phyloP scores from a whole-genome alignment of 2,113 vertebrate species.

The Oreamnos americanus region DNA sequence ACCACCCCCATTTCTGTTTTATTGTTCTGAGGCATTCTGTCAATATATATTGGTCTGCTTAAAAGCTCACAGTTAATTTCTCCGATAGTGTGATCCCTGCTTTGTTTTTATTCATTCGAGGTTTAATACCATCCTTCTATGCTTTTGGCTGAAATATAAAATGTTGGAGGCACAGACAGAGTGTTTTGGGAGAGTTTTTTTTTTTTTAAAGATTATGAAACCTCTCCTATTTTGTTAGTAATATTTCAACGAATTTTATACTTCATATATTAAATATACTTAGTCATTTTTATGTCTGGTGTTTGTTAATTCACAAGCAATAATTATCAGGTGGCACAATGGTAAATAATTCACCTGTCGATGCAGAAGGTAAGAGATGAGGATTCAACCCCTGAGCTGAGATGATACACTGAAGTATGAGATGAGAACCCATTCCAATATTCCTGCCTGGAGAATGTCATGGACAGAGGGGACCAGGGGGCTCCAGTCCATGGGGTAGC shows the following conservation, averaged over 20 bases:
- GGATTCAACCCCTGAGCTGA: background rate
- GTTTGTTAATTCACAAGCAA: background rate
- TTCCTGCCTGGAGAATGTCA: background rate
- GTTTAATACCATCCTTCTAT: background rate
- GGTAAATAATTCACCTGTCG: background rate
- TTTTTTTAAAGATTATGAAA: background rate
- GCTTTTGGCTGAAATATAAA: background rate
- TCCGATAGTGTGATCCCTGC: background rate
- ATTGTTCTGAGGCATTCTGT: background rate
- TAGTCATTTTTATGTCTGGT: background rate
- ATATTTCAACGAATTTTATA: background rate
- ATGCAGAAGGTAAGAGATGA: background rate
- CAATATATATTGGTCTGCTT: background rate
- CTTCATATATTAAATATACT: background rate
- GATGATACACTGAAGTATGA: background rate
- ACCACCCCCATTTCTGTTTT: background rate
- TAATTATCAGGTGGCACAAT: background rate
- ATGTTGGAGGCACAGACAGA: background rate
- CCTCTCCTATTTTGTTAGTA: background rate
- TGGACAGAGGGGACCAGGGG: background rate
- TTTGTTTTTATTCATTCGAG: background rate
- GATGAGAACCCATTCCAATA: background rate
- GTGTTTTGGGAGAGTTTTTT: background rate
- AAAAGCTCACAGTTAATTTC: background rate
- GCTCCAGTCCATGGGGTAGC: background rate